These are phyloP conservation scores for Astreopora myriophthalma DNA, from an alignment of 64 coral and sea anemone species.

Conservation along the genomic window DNA sequence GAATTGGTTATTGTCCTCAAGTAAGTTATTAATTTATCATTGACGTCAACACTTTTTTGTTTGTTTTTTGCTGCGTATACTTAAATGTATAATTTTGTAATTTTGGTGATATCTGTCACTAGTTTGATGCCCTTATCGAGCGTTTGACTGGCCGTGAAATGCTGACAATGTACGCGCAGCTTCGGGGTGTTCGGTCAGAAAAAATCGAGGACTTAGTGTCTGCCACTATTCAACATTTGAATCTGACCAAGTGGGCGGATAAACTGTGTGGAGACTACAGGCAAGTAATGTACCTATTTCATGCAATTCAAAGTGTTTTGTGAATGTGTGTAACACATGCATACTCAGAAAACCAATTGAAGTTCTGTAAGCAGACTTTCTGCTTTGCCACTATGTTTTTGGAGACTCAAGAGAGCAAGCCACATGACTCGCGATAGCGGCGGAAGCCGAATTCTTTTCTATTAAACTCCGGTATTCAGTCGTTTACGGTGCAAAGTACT, in stretches of 20 bases:
- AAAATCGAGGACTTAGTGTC: slow-evolving; percentile 81
- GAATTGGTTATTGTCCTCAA: slow-evolving; percentile 97
- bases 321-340: too few species aligned
- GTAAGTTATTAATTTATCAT: slow-evolving; percentile 2
- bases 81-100: not conserved
- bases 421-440: too few species aligned
- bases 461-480: too few species aligned
- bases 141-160: slow-evolving; percentile 94
- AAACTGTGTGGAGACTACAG: slow-evolving; percentile 98
- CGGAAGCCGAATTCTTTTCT: too few species aligned
- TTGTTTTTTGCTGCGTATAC: not conserved
- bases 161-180: slow-evolving; percentile 86
- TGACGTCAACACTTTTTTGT: not conserved
- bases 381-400: too few species aligned
- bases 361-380: too few species aligned
- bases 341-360: too few species aligned
- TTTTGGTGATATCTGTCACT: not conserved
- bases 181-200: slow-evolving; percentile 65
- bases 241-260: slow-evolving; percentile 92
- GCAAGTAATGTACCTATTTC: not conserved
- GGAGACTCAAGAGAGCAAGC: too few species aligned
- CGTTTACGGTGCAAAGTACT: too few species aligned
- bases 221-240: slow-evolving; percentile 80
- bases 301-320: not conserved
- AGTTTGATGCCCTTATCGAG: slow-evolving; percentile 96